These are phyloP conservation scores for Oryzias dopingdopingensis DNA, from an alignment of 2,797 vertebrate genomes.

Conservation along the genomic window DNA sequence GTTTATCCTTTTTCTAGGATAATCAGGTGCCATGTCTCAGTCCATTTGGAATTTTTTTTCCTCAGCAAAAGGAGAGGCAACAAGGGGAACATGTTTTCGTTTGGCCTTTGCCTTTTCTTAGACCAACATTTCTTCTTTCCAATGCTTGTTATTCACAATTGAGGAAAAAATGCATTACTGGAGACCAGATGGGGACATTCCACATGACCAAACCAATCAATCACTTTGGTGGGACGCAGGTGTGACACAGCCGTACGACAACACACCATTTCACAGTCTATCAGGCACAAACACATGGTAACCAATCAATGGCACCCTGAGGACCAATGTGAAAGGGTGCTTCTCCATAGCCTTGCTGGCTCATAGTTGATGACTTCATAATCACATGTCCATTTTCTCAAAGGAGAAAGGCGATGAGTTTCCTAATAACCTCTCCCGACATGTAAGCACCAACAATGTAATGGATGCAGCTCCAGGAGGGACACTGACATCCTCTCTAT, in stretches of 20 bases:
- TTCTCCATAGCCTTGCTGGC: conserved; percentile 89
- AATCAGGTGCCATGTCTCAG: conserved; percentile 60
- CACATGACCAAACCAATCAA: conserved; percentile 99
- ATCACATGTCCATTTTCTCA: conserved; percentile 99
- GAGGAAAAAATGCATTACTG: conserved; percentile 90
- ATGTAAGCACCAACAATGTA: conserved; percentile 75
- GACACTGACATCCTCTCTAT: conserved; percentile 30
- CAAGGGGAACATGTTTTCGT: conserved; percentile 70
- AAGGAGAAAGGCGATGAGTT: conserved; percentile 91
- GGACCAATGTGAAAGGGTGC: conserved; percentile 85
- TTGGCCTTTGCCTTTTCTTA: conserved; percentile 78
- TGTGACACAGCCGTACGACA: conserved; percentile 99
- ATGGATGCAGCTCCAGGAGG: conserved; percentile 49
- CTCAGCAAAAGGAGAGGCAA: conserved; percentile 55
- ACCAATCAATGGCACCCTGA: conserved; percentile 99
- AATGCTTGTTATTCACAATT: conserved; percentile 82
- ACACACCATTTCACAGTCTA: conserved; percentile 99
- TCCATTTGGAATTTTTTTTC: conserved; percentile 64
- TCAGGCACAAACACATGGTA: conserved; percentile 99
- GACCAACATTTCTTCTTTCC: conserved; percentile 82
- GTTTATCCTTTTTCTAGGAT: conserved; percentile 53
- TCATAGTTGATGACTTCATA: conserved; percentile 99
- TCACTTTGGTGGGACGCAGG: conserved; percentile 99
- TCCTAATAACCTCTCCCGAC: conserved; percentile 90
- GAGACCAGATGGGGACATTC: conserved; percentile 99